These are phyloP conservation scores for Norana najaformis DNA, from an alignment of 2,888 invertebrate species.

Conservation along the genomic window DNA sequence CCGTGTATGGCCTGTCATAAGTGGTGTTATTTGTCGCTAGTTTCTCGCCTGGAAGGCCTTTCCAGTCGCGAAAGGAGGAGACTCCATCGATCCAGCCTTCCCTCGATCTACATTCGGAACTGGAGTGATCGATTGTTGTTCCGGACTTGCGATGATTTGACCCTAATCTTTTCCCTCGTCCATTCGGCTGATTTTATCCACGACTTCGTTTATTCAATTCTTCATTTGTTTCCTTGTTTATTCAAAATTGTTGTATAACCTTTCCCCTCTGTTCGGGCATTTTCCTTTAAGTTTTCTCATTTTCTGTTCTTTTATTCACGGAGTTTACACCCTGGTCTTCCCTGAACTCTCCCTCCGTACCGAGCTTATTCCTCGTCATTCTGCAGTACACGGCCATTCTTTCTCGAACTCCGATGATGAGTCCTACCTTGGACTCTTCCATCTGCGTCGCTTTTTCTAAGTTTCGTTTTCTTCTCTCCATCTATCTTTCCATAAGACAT, in stretches of 20 bases:
- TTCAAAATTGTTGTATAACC: neutral
- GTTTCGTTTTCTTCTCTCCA: neutral
- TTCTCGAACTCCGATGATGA: neutral
- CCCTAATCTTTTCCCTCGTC: neutral
- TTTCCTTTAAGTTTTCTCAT: neutral
- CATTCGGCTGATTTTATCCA: neutral
- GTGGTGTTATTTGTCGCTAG: neutral
- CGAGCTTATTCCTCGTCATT: neutral
- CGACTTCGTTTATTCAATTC: neutral
- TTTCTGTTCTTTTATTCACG: neutral
- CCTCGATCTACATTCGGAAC: neutral
- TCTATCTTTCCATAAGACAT: neutral
- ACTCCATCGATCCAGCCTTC: slow-evolving; percentile 2
- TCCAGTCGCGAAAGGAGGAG: neutral
- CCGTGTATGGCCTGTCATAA: neutral
- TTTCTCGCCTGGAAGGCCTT: neutral
- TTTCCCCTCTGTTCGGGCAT: neutral
- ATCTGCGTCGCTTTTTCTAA: neutral
- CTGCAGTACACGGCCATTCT: neutral
- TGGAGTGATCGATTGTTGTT: neutral
- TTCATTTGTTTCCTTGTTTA: neutral
- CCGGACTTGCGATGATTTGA: neutral
- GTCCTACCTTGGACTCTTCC: no score
- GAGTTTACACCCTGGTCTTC: neutral
- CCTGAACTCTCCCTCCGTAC: neutral